Base-by-base conservation (phyloP, 2,113 vertebrate species). In the Oncorhynchus clarkii region DNA sequence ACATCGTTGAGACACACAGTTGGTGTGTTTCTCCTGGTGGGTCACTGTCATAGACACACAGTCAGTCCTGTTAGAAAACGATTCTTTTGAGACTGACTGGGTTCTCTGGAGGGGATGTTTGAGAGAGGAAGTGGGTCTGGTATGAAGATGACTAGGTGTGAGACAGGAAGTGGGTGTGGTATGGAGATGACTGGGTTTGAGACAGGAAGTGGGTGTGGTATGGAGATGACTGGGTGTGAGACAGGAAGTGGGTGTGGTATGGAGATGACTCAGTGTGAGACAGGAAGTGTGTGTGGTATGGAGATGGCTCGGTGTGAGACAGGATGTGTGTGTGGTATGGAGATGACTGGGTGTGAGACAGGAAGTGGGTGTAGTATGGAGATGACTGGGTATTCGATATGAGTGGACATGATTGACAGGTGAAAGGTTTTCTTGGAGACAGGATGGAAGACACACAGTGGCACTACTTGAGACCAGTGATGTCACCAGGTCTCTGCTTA, bases 51-150 rank as follows among this genome's bases (percentile, higher is more conserved):
- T 84, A 1, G 34, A 64, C 26, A 66, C 11, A 0, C 29, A 27
- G n/a, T 78, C 89, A 75, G 75, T 1, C 78, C 77, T 62, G 75
- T 57, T 71, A n/a, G 85, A 76, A 14, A 69, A 51, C 26, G 54
- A 71, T 48, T 80, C 34, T 29, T 72, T 5, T 11, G 88, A 79
- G 77, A 74, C 72, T 49, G 16, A 89, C 13, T 82, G 51, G 76
- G 91, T 87, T 62, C 85, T 88, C 4, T 22, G 16, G 7, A 83
- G 64, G 1, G 87, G 81, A 49, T 77, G 81, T 79, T 83, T 91
- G 8, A 86, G 67, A 73, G 85, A 54, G 66, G 39, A 72, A 73
- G 66, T 72, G 74, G 3, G 86, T 77, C 4, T 1, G 89, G 14
- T 22, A 69, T 79, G 80, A n/a, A 75, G 22, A 14, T 76, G 24